Base-by-base conservation (phyloP, 1,140 invertebrate genomes). In the Anastatus disparis region DNA sequence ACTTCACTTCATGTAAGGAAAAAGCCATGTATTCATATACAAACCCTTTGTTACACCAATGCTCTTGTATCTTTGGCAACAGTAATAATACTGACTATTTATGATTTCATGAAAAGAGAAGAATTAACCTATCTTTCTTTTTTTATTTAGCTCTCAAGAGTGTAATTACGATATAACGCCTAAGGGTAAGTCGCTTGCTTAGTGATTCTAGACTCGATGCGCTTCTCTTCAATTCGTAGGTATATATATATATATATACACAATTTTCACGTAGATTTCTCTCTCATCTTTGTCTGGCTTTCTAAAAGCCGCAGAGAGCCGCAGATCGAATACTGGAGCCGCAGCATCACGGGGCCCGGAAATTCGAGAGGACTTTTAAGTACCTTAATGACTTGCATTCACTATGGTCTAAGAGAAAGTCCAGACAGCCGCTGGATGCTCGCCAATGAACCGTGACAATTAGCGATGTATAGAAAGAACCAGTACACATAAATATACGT, bases 371-470 rank as follows among this genome's bases (percentile, higher is more conserved):
- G 72, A 78, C 62, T 77, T 69, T 77, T 74, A 68, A 78, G 71
- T 72, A 73, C 68, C 72, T 78, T 80, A 79, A 81, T 77, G 77
- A 78, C 72, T 68, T 26, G 65, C 52, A 81, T 79, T 79, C 78
- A 75, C 56, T 73, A 55, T 20, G 70, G 56, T 15, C 58, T 62
- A 20, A 31, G n/a, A n/a, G n/a, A n/a, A n/a, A n/a, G n/a, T n/a
- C n/a, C n/a, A n/a, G 20, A 59, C 62, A 42, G 72, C 55, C 67
- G 72, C 75, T 77, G 78, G 72, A 79, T 80, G 76, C 78, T 64
- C 77, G 78, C 74, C 78, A 78, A 77, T 79, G 70, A 76, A 13
- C 44, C 64, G 44, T 50, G 66, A 76, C 74, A 79, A 80, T 80
- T 80, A 80, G 74, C 70, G 72, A 74, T 76, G 78, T 79, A 78